These are phyloP conservation scores for Chrysolina haemoptera DNA, from an alignment of 2,888 invertebrate species.

Conservation along the genomic window DNA sequence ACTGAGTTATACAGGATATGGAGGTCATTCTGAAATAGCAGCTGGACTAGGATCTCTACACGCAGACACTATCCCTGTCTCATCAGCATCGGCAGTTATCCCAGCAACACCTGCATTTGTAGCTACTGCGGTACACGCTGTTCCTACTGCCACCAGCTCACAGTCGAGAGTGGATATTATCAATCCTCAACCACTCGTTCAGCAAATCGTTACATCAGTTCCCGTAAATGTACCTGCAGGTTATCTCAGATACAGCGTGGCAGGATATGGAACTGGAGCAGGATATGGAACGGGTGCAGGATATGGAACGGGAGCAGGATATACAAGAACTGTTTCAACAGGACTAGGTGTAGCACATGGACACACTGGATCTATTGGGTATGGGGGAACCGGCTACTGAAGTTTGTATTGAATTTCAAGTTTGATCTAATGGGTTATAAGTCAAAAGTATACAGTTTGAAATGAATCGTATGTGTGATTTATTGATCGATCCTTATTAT, in stretches of 20 bases:
- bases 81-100: neutral
- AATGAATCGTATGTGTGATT: no score
- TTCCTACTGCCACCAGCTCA: constrained; percentile 46
- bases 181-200: constrained; percentile 37
- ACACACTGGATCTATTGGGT: neutral
- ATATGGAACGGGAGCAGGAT: constrained; percentile 9
- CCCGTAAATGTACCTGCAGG: constrained; percentile 36
- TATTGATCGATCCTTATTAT: no score
- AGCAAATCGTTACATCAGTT: constrained; percentile 39
- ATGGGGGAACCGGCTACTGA: neutral
- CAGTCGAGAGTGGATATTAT: constrained; percentile 46
- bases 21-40: neutral
- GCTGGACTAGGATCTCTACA: constrained; percentile 23
- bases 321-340: neutral
- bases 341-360: neutral
- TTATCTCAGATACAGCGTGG: constrained; percentile 7
- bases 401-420: neutral
- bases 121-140: constrained; percentile 17
- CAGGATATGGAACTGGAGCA: no score
- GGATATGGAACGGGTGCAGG: constrained; percentile 23
- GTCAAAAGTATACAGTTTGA: no score
- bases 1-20: neutral
- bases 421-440: no score
- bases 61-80: constrained; percentile 3
- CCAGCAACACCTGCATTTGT: neutral